Conservation (phyloP, 1,140 invertebrate species). For the Heliothis virescens region DNA sequence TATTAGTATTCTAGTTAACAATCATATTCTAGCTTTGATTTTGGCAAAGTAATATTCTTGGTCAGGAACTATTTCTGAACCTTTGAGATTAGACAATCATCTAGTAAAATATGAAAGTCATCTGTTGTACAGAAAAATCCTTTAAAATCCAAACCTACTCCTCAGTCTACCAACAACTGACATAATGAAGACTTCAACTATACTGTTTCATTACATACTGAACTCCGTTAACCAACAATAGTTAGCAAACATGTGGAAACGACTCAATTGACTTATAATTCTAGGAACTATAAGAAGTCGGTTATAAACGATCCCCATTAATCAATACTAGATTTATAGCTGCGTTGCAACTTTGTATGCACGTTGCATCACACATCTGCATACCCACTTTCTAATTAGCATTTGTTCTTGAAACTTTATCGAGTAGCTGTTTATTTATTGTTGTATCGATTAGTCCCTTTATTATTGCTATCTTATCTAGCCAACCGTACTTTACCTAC, state of each 20-base stretch:
- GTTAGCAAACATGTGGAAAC: neutral
- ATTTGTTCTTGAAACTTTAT: conserved; percentile 27
- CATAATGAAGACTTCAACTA: too few species aligned
- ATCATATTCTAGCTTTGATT: too few species aligned
- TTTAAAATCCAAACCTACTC: too few species aligned
- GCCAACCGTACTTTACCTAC: too few species aligned
- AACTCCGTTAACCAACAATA: neutral
- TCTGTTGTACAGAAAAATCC: too few species aligned
- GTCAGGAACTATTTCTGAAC: too few species aligned
- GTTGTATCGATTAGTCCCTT: neutral
- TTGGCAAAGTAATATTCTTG: too few species aligned
- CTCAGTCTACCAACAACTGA: too few species aligned
- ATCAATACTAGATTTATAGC: conserved; percentile 20
- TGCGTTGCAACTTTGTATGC: neutral
- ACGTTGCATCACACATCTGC: conserved; percentile 14
- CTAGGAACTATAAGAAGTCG: neutral
- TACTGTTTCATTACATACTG: neutral
- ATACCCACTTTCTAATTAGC: conserved; percentile 32
- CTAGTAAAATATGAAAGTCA: too few species aligned
- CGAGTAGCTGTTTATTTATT: conserved; percentile 1
- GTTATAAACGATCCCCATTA: conserved; percentile 5
- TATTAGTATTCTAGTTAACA: too few species aligned
- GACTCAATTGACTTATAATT: conserved; percentile 8
- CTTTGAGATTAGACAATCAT: too few species aligned
- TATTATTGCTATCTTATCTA: too few species aligned